phyloP scores from a whole-genome alignment of 2,888 invertebrate species.

The Pollenia amentaria region DNA sequence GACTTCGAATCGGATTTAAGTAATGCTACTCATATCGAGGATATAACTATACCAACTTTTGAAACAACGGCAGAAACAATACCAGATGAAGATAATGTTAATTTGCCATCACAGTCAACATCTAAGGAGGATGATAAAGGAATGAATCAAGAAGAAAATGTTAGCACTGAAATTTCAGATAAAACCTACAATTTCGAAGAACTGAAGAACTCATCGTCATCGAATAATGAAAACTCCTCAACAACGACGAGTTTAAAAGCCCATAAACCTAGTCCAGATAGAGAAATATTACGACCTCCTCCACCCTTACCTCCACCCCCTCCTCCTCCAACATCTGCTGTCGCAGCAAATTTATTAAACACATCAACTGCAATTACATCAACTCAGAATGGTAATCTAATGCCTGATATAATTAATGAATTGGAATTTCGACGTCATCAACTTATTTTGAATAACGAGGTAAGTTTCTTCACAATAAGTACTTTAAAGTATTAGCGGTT shows the following conservation, averaged over 20 bases:
- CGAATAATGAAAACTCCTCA: constrained; percentile 11
- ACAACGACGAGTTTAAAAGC: constrained; percentile 17
- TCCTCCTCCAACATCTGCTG: constrained; percentile 41
- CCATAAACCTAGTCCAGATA: constrained; percentile 43
- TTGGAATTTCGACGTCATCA: constrained; percentile 88
- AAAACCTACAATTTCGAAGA: constrained; percentile 55
- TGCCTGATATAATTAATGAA: constrained; percentile 85
- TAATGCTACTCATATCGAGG: constrained; percentile 79
- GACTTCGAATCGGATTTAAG: constrained; percentile 75
- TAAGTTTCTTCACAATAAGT: constrained; percentile 77
- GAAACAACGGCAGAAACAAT: constrained; percentile 77
- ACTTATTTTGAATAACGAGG: constrained; percentile 88
- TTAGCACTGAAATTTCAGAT: constrained; percentile 36
- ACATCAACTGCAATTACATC: background rate
- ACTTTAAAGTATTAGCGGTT: no score
- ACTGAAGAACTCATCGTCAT: background rate
- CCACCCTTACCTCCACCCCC: constrained; percentile 67
- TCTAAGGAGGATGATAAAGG: constrained; percentile 51
- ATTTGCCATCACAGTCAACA: constrained; percentile 27
- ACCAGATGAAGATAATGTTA: constrained; percentile 54
- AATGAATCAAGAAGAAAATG: constrained; percentile 43
- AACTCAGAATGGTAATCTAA: constrained; percentile 71
- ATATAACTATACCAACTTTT: constrained; percentile 79
- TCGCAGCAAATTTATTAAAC: background rate
- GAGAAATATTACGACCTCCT: constrained; percentile 65